Conservation (phyloP, 2,797 vertebrate species). For the Triplophysa bombifrons region DNA sequence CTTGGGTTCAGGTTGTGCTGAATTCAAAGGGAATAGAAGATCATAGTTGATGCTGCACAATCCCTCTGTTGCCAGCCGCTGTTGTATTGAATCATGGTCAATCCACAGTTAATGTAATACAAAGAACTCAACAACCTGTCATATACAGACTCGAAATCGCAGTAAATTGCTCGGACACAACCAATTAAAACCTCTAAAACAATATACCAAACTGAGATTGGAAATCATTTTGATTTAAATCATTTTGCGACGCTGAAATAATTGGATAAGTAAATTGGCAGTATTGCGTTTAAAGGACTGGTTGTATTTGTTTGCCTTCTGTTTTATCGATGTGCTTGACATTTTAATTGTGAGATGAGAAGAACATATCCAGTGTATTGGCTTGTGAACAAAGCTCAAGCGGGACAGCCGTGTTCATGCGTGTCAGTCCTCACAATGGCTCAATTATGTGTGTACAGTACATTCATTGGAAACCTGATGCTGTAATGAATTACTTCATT, state of each 20-base stretch:
- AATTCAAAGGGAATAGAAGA: slow-evolving; percentile 44
- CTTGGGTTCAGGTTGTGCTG: not conserved
- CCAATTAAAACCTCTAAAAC: not conserved
- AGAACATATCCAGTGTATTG: not conserved
- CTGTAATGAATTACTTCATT: not conserved
- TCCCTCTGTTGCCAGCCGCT: slow-evolving; percentile 1
- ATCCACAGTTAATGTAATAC: not conserved
- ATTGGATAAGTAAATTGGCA: not conserved
- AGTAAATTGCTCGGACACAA: not conserved
- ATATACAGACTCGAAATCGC: not conserved
- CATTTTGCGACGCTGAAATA: slow-evolving; percentile 1
- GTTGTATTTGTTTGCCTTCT: not conserved
- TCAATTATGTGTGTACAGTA: not conserved
- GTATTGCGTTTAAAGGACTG: not conserved
- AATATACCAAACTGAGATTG: not conserved
- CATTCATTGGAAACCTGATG: not conserved
- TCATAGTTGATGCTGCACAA: slow-evolving; percentile 19
- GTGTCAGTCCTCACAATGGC: not conserved
- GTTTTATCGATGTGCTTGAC: not conserved
- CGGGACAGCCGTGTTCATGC: not conserved
- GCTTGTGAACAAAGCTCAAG: not conserved
- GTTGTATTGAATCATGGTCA: slow-evolving; percentile 8
- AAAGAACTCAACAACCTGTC: slow-evolving; percentile 8
- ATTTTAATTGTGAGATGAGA: not conserved
- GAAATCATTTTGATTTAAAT: not conserved